phyloP scores from a whole-genome alignment of 2,797 vertebrate genomes.

The Pempheris klunzingeri region DNA sequence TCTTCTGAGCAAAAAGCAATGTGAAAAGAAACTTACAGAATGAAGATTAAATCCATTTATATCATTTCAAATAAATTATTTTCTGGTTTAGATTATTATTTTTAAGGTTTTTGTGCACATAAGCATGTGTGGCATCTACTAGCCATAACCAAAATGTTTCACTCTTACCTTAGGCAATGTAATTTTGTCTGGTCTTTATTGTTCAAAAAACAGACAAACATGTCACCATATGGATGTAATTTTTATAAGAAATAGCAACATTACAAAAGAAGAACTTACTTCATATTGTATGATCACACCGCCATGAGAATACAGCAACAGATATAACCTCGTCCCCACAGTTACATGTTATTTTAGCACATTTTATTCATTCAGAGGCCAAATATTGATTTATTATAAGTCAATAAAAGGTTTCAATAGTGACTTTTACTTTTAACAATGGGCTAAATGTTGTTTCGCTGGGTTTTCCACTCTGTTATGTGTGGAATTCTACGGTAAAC shows the following conservation, averaged over 20 bases:
- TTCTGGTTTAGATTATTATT: not conserved
- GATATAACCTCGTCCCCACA: not conserved
- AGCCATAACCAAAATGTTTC: not conserved
- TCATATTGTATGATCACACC: not conserved
- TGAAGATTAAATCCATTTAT: not conserved
- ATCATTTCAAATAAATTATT: slow-evolving; percentile 4
- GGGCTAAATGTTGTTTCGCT: slow-evolving; percentile 6
- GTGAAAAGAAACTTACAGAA: not conserved
- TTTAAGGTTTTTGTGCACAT: not conserved
- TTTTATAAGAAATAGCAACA: not conserved
- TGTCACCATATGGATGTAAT: not conserved
- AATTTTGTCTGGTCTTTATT: not conserved
- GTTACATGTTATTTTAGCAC: not conserved
- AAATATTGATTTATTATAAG: slow-evolving; percentile 6
- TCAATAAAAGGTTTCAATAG: slow-evolving; percentile 5
- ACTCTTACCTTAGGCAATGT: slow-evolving; percentile 1
- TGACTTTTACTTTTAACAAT: slow-evolving; percentile 24
- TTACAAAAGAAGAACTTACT: not conserved
- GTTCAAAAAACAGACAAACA: not conserved
- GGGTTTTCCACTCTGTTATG: slow-evolving; percentile 29
- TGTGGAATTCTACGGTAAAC: slow-evolving; percentile 32
- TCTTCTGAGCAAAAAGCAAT: not conserved
- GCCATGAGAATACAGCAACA: not conserved
- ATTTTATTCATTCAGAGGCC: not conserved
- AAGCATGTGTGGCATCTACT: not conserved